Evolutionary conservation across 2,888 invertebrate species (phyloP), one percentile per base, ranked within the genome.

Genomic region (Apodemia mormo): DNA sequence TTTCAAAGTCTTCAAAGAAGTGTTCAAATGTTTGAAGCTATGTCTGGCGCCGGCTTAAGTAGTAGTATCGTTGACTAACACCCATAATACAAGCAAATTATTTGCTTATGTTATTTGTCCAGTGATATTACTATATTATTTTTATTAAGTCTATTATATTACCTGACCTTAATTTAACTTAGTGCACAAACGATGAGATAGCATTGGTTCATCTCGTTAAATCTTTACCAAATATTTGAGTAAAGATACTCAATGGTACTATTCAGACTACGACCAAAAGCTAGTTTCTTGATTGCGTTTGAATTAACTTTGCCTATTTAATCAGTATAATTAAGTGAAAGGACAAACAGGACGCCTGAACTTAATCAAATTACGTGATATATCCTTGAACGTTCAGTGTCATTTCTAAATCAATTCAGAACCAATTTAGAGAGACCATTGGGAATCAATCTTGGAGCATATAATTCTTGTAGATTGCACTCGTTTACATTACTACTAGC

Each of bases 371-470:
- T 61, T 61, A 61, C 61, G 10, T 61, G 33, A 61, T 61, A 61
- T 33, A 61, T 61, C 61, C 61, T 61, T 61, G 61, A 30, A 14
- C 61, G 61, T 29, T 61, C 61, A 61, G 61, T 61, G 61, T 61
- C 61, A 61, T 61, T 61, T 61, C 61, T 61, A 33, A 61, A 61
- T 61, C 61, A 61, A 61, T 58, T 58, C 58, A 58, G 58, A 58
- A 58, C 30, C 58, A 58, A 58, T 58, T 58, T 58, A 58, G 58
- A 58, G 6, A 29, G 58, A 58, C 58, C 33, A 58, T 58, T 58
- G 58, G 58, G 58, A 58, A 58, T 58, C 30, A 58, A 58, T 12
- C 58, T 29, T 58, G 9, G 58, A 58, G 22, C 30, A 58, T 29
- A 29, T 58, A 29, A 45, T 58, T 58, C 4, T 29, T 56, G 29